phyloP scores from a whole-genome alignment of 1,140 invertebrate genomes.

The Neodiprion lecontei region DNA sequence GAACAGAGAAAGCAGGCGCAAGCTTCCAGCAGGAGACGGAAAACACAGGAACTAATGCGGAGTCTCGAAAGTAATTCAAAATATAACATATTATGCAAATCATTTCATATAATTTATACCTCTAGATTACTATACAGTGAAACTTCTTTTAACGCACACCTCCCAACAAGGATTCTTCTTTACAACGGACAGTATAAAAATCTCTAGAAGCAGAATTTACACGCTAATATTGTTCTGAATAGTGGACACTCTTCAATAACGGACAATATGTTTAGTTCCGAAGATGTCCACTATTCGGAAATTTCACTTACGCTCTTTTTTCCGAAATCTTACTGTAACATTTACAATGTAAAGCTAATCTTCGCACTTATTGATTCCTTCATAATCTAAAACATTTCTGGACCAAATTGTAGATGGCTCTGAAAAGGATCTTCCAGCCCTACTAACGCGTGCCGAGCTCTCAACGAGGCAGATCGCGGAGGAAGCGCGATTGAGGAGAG shows the following conservation, averaged over 20 bases:
- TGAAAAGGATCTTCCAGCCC: constrained; percentile 66
- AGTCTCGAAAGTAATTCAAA: constrained; percentile 63
- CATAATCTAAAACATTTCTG: constrained; percentile 26
- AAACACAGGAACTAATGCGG: constrained; percentile 71
- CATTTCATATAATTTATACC: constrained; percentile 31
- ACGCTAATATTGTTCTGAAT: too few species aligned
- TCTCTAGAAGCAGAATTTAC: too few species aligned
- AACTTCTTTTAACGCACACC: too few species aligned
- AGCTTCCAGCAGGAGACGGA: constrained; percentile 64
- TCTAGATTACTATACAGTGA: constrained; percentile 43
- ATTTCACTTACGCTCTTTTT: too few species aligned
- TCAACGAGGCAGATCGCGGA: constrained; percentile 60
- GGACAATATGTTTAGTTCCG: too few species aligned
- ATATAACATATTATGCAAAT: constrained; percentile 20
- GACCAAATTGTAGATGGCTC: constrained; percentile 43
- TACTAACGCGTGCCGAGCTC: constrained; percentile 66
- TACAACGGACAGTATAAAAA: too few species aligned
- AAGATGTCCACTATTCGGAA: constrained; percentile 17
- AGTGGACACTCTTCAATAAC: too few species aligned
- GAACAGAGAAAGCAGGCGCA: constrained; percentile 65
- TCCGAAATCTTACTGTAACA: too few species aligned
- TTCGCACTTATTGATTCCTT: too few species aligned
- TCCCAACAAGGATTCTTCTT: too few species aligned
- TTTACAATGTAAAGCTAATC: too few species aligned
- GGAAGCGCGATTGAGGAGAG: constrained; percentile 57